Percentiles rank a stretch among this genome's conserved stretches.
phyloP scores from a whole-genome alignment of 2,888 invertebrate species.

The Acrobasis consociella region DNA sequence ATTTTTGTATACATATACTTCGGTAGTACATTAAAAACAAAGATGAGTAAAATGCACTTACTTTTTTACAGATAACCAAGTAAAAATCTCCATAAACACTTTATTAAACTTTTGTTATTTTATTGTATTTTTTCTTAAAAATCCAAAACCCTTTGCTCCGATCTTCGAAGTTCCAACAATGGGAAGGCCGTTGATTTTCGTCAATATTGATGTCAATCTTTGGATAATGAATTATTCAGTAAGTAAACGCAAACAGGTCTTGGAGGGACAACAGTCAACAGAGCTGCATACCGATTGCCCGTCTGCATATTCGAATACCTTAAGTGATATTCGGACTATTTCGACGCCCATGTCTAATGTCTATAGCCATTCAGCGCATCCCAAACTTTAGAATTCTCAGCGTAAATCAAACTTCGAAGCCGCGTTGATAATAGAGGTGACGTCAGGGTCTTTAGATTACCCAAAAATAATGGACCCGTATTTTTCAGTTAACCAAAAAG shows the following conservation, averaged over 20 bases:
- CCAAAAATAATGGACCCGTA: no score
- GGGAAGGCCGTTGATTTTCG: constrained; percentile 22
- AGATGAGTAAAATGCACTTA: no score
- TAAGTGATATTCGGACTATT: constrained; percentile 70
- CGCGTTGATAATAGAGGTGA: no score
- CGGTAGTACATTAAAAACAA: no score
- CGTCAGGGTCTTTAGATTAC: no score
- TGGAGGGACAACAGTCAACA: constrained; percentile 50
- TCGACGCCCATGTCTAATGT: constrained; percentile 43
- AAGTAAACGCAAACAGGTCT: constrained; percentile 42
- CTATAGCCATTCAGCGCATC: constrained; percentile 2
- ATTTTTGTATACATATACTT: no score
- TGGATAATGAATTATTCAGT: constrained; percentile 37
- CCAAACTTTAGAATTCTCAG: constrained; percentile 13
- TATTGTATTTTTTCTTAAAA: constrained; percentile 12
- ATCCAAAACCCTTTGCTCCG: no score
- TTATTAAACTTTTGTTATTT: neutral
- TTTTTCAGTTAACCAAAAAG: no score
- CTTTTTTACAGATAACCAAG: no score
- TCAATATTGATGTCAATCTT: constrained; percentile 31
- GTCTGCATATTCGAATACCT: constrained; percentile 73
- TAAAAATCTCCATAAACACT: no score
- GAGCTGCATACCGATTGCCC: constrained; percentile 58
- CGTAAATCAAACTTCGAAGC: neutral
- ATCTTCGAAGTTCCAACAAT: constrained; percentile 15